Base-by-base conservation (phyloP, 2,113 vertebrate species). In the Phoenicopterus ruber region DNA sequence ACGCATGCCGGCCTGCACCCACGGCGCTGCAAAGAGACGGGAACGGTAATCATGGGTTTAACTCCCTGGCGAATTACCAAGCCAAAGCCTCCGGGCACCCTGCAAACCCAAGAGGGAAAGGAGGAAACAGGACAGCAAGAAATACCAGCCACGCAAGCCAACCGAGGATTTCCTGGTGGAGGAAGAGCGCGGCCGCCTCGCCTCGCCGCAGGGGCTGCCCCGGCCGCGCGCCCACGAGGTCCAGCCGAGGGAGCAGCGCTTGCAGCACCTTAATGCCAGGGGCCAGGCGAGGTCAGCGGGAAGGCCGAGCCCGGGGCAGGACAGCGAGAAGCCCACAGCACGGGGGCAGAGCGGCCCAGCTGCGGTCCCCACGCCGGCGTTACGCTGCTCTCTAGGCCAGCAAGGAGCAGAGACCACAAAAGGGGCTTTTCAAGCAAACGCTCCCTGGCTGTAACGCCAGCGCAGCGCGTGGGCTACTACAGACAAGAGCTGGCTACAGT, bases 161-260 rank as follows among this genome's bases (percentile, higher is more conserved):
- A 26, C 42, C 20, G 44, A 72, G 55, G 58, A 93, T 50, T 55
- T 16, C 34, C 70, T 90, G 0, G 2, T 3, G 63, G 55, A 73
- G 78, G 82, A 83, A 81, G 52, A 81, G 34, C 0, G 1, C 0
- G 28, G 69, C 65, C 3, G 6, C 52, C 78, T 62, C 16, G 7
- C 77, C 86, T 85, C 9, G 21, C 84, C 3, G 1, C 57, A 55
- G 69, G 47, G 46, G 11, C 91, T 93, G 86, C 18, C 66, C 82
- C 0, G 0, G 84, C 67, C 6, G 1, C 1, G 0, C 1, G 2
- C 3, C n/a, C 58, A 7, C 0, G 0, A 50, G 24, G 26, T 62
- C 59, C 66, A 4, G 81, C 72, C 67, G 6, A n/a, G 58, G 90
- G 13, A 71, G 62, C 71, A 49, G 81, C 73, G 42, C 26, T 55